Evolutionary conservation across 2,113 vertebrate genomes (phyloP), one percentile per base, ranked within the genome.

Genomic region (Barnardius zonarius): DNA sequence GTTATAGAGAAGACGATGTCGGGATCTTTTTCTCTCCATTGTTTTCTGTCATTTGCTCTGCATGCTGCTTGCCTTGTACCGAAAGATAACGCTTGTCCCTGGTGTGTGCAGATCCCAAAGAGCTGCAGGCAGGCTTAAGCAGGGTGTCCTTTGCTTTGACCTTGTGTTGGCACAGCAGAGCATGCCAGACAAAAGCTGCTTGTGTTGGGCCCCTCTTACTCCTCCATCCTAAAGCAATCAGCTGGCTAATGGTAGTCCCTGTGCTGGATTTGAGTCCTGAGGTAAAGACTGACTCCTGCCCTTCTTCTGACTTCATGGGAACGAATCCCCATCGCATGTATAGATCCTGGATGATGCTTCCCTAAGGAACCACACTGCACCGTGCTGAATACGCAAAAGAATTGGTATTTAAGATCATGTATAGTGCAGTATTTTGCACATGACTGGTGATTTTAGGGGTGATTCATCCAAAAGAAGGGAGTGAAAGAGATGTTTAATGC

Each of bases 311-410:
- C 15, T 72, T 46, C 15, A 4, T 2, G 43, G 43, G 12, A 46
- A 14, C 27, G 31, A 59, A 67, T 73, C 15, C 17, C 67, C n/a
- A 37, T 74, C 35, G 3, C 17, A 1, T 0, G 0, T 31, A 6
- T 7, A 24, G 43, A 52, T 44, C 10, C 19, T 69, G 55, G 28
- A 24, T 9, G 1, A 35, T 64, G 30, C 20, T 69, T 25, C 33
- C 25, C 9, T 12, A 23, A 57, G 55, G 54, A 49, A 16, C 33
- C 27, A 11, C 0, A 0, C 51, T 67, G 35, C 1, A 1, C 33
- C 12, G 2, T 14, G 20, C 51, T 73, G 80, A 35, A 39, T 28
- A 59, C 57, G 22, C 57, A 13, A 48, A 51, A 39, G 44, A 75
- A 28, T 9, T 37, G 35, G 15, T 37, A 6, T 37, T 39, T 62